Conservation (phyloP, 2,888 invertebrate genomes). For the Alsophila aescularia region DNA sequence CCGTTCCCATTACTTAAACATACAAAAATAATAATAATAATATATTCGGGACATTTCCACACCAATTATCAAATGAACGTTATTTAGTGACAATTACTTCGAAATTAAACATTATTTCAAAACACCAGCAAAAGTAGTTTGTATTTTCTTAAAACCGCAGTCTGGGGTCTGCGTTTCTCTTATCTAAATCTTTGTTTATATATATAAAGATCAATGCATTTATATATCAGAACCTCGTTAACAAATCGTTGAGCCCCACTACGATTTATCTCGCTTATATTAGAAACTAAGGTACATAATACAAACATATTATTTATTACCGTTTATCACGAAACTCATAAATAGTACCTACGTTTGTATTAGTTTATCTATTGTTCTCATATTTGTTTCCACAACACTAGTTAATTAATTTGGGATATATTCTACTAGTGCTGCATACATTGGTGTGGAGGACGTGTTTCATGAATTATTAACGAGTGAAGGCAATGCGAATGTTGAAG, state of each 20-base stretch:
- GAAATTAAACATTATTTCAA: too few relatives aligned
- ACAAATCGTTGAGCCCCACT: neutral
- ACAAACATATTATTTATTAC: conserved; percentile 17
- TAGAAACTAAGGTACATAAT: conserved; percentile 7
- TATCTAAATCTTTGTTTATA: too few relatives aligned
- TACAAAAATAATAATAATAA: too few relatives aligned
- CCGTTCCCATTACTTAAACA: too few relatives aligned
- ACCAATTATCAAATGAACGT: too few relatives aligned
- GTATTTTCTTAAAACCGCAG: too few relatives aligned
- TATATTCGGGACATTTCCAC: too few relatives aligned
- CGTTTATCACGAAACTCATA: conserved; percentile 20
- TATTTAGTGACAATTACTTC: too few relatives aligned
- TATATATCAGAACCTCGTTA: neutral
- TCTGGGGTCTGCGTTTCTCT: too few relatives aligned
- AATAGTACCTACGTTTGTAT: conserved; percentile 8
- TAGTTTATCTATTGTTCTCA: conserved; percentile 1
- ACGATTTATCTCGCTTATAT: conserved; percentile 13
- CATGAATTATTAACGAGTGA: neutral
- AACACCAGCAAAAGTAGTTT: too few relatives aligned
- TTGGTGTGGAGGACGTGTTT: neutral
- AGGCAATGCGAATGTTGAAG: neutral
- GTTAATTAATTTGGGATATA: neutral
- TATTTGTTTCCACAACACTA: neutral
- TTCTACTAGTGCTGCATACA: neutral
- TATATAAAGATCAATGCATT: too few relatives aligned